Percentiles rank a stretch among this genome's conserved stretches.
Conservation (phyloP, 2,797 vertebrate species). For the Myripristis jacobus region DNA sequence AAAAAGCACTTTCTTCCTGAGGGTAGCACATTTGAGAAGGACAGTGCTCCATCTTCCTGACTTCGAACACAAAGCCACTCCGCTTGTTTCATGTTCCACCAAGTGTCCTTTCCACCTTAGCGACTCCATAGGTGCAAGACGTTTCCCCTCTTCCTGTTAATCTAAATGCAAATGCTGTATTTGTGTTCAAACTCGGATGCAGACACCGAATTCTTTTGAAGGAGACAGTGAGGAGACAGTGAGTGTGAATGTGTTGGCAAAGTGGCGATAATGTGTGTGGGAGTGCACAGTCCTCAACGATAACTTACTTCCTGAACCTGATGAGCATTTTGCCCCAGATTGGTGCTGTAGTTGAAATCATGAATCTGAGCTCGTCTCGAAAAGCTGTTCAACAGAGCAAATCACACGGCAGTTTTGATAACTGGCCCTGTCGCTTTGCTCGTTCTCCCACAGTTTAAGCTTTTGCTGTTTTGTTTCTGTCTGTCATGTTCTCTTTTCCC, state of each 20-base stretch:
- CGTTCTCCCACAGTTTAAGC: conserved; percentile 27
- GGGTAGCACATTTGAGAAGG: conserved; percentile 26
- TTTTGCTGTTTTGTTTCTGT: conserved; percentile 26
- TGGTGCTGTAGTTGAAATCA: conserved; percentile 59
- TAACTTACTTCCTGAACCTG: conserved; percentile 63
- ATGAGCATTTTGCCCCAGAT: conserved; percentile 58
- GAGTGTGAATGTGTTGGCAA: conserved; percentile 37
- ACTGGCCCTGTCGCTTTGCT: conserved; percentile 40
- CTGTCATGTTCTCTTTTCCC: conserved; percentile 1
- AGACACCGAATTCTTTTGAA: conserved; percentile 46
- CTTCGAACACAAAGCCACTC: conserved; percentile 48
- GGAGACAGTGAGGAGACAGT: conserved; percentile 42
- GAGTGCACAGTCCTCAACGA: conserved; percentile 57
- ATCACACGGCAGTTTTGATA: conserved; percentile 47
- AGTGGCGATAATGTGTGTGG: conserved; percentile 66
- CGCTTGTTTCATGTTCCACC: conserved; percentile 64
- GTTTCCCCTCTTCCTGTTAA: conserved; percentile 63
- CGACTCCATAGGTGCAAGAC: conserved; percentile 52
- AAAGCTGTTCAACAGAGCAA: conserved; percentile 28
- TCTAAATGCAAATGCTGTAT: conserved; percentile 76
- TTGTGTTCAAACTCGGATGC: conserved; percentile 59
- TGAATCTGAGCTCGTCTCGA: conserved; percentile 54
- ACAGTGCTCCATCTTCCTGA: conserved; percentile 28
- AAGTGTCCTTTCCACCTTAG: conserved; percentile 55
- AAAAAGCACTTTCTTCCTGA: conserved; percentile 35